Evolutionary conservation across 2,888 invertebrate species (phyloP), one percentile per base, ranked within the genome.

Genomic region (Eupithecia dodoneata): DNA sequence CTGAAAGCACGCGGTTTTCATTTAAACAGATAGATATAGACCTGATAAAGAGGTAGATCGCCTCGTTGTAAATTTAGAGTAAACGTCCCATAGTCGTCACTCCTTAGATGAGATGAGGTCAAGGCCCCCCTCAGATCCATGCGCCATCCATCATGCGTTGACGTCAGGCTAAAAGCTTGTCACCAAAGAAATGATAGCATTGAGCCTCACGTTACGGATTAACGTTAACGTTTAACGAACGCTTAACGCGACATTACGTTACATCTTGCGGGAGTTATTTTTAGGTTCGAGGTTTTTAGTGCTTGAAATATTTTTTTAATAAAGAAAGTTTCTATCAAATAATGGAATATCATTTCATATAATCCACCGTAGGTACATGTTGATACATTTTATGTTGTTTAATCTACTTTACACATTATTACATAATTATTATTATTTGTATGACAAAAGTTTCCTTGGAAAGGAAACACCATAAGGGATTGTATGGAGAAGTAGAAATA

Each of bases 101-200:
- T 42, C 42, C 42, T 66, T 63, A 63, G 42, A 66, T 66, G 3
- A 13, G 42, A 42, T 72, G 52, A 41, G 81, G 77, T 80, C 79
- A 79, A 76, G 74, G 77, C 63, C 55, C 77, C 55, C n/a, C 55
- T 63, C 49, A 76, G 78, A 79, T 4, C 52, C 52, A 52, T 15
- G 52, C 52, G 79, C 74, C 81, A 80, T 81, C 81, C 79, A 81
- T 81, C 81, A 80, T 73, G 41, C 4, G 71, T 7, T 71, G 78
- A 78, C 79, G 76, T 73, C 77, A 73, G 77, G 77, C 79, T 80
- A 80, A 81, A 80, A 81, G 80, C 74, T 76, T 79, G 79, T 76
- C 79, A 73, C 76, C 80, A 78, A 79, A 79, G 78, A 55, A 70
- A 71, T 76, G 76, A 76, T 75, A 73, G 66, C 74, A 47, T 67